A percentile compares a stretch with the other conserved stretches of the same genome.
phyloP scores from a whole-genome alignment of 2,888 invertebrate genomes.

The Sesia apiformis region DNA sequence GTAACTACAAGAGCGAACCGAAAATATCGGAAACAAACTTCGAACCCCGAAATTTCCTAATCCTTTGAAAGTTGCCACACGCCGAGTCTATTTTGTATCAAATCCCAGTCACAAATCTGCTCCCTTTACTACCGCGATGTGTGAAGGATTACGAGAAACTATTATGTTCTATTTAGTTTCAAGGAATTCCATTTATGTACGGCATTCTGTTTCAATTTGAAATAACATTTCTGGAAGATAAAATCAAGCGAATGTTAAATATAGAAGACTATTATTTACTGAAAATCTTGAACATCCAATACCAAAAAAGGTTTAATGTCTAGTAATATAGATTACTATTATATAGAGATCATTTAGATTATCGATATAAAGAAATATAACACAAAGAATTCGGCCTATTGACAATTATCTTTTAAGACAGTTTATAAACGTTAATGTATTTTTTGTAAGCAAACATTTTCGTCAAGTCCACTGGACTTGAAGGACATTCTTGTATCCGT shows the following conservation, averaged over 20 bases:
- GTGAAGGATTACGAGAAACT: conserved; percentile 52
- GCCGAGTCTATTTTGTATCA: conserved; percentile 32
- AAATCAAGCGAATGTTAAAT: too few relatives aligned
- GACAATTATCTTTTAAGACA: conserved; percentile 24
- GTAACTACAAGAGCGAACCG: not conserved
- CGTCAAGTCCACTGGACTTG: conserved; percentile 36
- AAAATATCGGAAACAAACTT: not conserved
- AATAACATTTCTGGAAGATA: conserved; percentile 10
- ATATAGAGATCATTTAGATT: not conserved
- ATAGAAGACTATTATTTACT: too few relatives aligned
- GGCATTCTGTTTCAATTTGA: conserved; percentile 26
- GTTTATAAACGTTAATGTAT: conserved; percentile 26
- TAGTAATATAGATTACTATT: too few relatives aligned
- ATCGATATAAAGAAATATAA: not conserved
- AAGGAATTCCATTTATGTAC: conserved; percentile 5
- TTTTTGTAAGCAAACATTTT: conserved; percentile 21
- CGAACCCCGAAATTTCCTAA: conserved; percentile 16
- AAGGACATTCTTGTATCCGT: conserved; percentile 40
- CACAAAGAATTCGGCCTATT: conserved; percentile 6
- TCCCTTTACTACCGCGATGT: conserved; percentile 34
- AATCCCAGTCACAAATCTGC: conserved; percentile 43
- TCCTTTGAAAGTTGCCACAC: conserved; percentile 21
- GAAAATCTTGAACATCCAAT: too few relatives aligned
- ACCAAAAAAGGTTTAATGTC: too few relatives aligned
- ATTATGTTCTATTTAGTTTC: conserved; percentile 25